These are phyloP conservation scores for Anser cygnoides DNA, from an alignment of 2,113 vertebrate genomes.

Conservation along the genomic window DNA sequence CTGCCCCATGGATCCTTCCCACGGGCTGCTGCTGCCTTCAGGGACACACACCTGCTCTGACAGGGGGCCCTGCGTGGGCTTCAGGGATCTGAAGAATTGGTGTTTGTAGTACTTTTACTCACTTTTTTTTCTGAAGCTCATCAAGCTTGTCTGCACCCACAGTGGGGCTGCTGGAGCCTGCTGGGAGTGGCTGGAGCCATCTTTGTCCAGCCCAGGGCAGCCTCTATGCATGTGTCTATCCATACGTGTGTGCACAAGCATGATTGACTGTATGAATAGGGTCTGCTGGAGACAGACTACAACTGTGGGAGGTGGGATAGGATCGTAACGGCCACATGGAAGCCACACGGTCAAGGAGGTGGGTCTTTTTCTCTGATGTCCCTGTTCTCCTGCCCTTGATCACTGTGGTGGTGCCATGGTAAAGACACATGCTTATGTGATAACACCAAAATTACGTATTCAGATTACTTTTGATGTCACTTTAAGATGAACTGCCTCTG, in stretches of 20 bases:
- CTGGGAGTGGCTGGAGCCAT: neutral
- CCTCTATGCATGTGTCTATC: rapidly evolving
- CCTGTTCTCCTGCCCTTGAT: neutral
- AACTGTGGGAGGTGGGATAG: rapidly evolving
- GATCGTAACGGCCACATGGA: too few species aligned
- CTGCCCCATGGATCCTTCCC: neutral
- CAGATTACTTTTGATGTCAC: rapidly evolving
- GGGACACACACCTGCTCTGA: neutral
- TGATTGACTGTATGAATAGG: neutral
- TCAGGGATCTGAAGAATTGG: too few species aligned
- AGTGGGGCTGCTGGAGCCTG: neutral
- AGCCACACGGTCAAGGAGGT: neutral
- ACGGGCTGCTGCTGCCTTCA: rapidly evolving
- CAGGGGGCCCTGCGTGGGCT: rapidly evolving
- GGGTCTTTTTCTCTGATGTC: neutral
- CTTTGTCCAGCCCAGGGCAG: neutral
- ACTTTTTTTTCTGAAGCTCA: neutral
- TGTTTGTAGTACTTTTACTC: rapidly evolving
- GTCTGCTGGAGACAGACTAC: neutral
- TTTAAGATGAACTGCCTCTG: neutral
- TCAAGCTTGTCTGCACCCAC: neutral
- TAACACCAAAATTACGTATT: neutral
- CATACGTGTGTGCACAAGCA: rapidly evolving
- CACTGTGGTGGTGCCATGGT: neutral
- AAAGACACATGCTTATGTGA: neutral